Conservation (phyloP, 2,888 invertebrate genomes). For the Aspidiotus destructor region DNA sequence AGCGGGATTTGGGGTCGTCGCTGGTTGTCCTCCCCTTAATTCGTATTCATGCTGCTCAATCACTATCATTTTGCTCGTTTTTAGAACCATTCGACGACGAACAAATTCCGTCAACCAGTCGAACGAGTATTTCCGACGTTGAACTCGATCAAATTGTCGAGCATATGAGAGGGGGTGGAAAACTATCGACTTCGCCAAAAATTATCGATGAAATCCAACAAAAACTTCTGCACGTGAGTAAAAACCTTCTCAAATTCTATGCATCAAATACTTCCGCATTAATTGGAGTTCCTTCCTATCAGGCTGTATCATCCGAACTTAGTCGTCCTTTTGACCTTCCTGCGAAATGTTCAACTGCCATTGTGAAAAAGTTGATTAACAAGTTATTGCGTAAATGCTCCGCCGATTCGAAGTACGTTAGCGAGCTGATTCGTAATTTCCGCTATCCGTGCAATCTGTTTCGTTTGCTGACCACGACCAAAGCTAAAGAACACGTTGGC, state of each 20-base stretch:
- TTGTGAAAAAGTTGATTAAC: slow-evolving; percentile 9
- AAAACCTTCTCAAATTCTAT: background rate
- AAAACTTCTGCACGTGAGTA: slow-evolving; percentile 17
- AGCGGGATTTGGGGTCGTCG: no score
- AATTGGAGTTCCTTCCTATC: background rate
- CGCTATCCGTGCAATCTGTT: slow-evolving; percentile 25
- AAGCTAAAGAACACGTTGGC: slow-evolving; percentile 14
- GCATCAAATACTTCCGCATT: background rate
- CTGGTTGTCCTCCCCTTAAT: no score
- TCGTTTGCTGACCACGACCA: slow-evolving; percentile 23
- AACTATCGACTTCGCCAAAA: background rate
- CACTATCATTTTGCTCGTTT: background rate
- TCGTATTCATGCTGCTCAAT: no score
- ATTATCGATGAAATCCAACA: slow-evolving; percentile 10
- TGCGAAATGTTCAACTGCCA: slow-evolving; percentile 1
- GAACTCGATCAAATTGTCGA: slow-evolving; percentile 24
- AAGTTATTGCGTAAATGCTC: slow-evolving; percentile 14
- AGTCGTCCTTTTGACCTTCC: background rate
- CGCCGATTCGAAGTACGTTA: slow-evolving; percentile 16
- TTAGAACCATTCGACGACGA: slow-evolving; percentile 7
- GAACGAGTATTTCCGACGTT: background rate
- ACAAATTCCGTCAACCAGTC: background rate
- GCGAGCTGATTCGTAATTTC: slow-evolving; percentile 21
- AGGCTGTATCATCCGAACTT: slow-evolving; percentile 23
- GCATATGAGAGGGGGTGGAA: slow-evolving; percentile 1